Base-by-base conservation (phyloP, 2,113 vertebrate genomes). In the Orthonyx spaldingii region DNA sequence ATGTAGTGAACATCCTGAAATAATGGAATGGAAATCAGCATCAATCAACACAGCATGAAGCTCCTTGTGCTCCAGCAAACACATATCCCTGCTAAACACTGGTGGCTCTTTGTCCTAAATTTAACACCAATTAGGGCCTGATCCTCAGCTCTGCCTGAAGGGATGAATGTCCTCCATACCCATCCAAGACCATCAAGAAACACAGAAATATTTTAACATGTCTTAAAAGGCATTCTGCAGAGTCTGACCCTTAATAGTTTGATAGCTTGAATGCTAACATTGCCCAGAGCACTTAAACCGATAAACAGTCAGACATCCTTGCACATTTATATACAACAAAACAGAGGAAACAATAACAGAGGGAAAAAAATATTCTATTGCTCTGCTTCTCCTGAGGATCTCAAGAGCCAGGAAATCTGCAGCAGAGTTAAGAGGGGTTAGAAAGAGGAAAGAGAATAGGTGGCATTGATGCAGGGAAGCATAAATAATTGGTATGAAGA, bases 1-100 rank as follows among this genome's bases (percentile, higher is more conserved):
- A 75, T 95, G 88, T 92, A 93, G 88, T 50, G 86, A 91, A 69
- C 88, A 84, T 84, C 88, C 86, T 81, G 92, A 96, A 93, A 95
- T 96, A 97, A 95, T 81, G 76, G 93, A 91, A 94, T 87, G n/a
- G 83, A 96, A 96, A 96, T 90, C 72, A 64, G 32, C 92, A 97
- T 95, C 93, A 95, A 96, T 97, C 96, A 97, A 92, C 96, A 96
- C 96, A 96, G 96, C 92, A 71, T 90, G 94, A 94, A 77, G 14
- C 69, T 88, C 15, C 56, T 95, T 93, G 74, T 72, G 96, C 72
- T 90, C 60, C 56, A 75, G 57, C 80, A 89, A 94, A 95, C 26
- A 53, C 88, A 82, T 76, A 96, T 53, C 61, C 86, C 85, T 81
- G 64, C 69, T 93, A 87, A 93, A 95, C 83, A 71, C 72, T 93